Conservation (phyloP, 1,140 invertebrate species). For the Oncopeltus fasciatus region DNA sequence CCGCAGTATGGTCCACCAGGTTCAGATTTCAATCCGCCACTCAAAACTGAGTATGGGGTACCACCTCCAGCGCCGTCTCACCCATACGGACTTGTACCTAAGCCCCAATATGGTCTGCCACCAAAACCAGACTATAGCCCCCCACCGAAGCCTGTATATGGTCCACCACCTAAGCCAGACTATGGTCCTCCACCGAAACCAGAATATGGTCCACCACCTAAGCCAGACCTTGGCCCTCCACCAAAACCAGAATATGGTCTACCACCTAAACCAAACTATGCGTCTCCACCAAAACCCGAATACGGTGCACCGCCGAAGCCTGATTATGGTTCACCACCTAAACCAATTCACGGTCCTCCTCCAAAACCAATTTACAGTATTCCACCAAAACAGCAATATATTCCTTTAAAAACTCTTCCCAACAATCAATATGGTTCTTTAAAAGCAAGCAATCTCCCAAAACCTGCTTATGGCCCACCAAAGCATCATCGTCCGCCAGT, state of each 20-base stretch:
- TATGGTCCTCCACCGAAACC: constrained; percentile 12
- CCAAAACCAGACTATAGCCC: constrained; percentile 7
- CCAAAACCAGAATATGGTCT: constrained; percentile 13
- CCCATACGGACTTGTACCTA: constrained; percentile 12
- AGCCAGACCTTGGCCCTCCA: constrained; percentile 9
- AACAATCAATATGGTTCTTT: neutral
- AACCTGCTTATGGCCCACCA: neutral
- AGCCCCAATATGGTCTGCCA: neutral
- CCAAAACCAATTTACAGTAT: neutral
- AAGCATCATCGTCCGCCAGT: neutral
- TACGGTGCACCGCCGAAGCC: constrained; percentile 4
- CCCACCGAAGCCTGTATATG: constrained; percentile 4
- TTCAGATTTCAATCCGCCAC: constrained; percentile 15
- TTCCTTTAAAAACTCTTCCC: neutral
- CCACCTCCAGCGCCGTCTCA: constrained; percentile 14
- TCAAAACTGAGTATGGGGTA: constrained; percentile 10
- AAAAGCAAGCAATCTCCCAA: neutral
- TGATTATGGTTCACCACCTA: constrained; percentile 7
- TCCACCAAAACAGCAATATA: neutral
- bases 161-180: constrained; percentile 11
- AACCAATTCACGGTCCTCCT: neutral
- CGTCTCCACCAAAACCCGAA: constrained; percentile 1
- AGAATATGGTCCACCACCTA: constrained; percentile 17
- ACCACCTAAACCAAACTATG: constrained; percentile 11
- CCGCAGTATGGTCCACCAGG: constrained; percentile 18